A percentile compares a stretch with the other conserved stretches of the same genome.
These are phyloP conservation scores for Spondyliosoma cantharus DNA, from an alignment of 2,797 vertebrate species.

Conservation along the genomic window DNA sequence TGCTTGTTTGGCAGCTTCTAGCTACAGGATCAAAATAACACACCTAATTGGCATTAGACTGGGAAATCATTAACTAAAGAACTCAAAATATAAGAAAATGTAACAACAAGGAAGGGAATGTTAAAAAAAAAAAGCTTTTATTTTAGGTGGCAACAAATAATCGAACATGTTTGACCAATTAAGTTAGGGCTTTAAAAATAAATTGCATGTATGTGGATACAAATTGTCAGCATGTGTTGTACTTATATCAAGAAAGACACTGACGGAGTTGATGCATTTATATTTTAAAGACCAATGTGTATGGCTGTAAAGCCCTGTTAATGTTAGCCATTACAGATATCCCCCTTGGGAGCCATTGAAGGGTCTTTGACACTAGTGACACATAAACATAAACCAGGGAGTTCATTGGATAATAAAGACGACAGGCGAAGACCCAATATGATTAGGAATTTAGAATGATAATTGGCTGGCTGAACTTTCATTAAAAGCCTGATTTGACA, in stretches of 20 bases:
- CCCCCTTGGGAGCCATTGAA: neutral
- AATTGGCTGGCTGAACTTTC: conserved; percentile 51
- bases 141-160: no score
- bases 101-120: no score
- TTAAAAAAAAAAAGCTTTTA: no score
- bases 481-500: conserved; percentile 54
- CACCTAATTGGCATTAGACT: conserved; percentile 8
- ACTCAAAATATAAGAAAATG: no score
- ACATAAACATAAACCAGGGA: conserved; percentile 37
- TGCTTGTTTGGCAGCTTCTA: conserved; percentile 28
- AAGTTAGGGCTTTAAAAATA: no score
- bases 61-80: conserved; percentile 14
- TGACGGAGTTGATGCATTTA: neutral
- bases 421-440: conserved; percentile 17
- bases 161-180: no score
- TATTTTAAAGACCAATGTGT: neutral
- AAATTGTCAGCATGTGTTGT: neutral
- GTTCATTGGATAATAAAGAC: conserved; percentile 50
- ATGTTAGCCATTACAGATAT: conserved; percentile 7
- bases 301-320: neutral
- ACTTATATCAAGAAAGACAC: neutral
- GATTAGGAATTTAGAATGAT: conserved; percentile 45
- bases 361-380: no score
- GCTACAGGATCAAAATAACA: conserved; percentile 22
- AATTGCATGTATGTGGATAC: no score